Evolutionary conservation across 53 echinoderm and acorn worm species (phyloP), one percentile per base, ranked within the genome.

Genomic region (Echinarachnius parma): DNA sequence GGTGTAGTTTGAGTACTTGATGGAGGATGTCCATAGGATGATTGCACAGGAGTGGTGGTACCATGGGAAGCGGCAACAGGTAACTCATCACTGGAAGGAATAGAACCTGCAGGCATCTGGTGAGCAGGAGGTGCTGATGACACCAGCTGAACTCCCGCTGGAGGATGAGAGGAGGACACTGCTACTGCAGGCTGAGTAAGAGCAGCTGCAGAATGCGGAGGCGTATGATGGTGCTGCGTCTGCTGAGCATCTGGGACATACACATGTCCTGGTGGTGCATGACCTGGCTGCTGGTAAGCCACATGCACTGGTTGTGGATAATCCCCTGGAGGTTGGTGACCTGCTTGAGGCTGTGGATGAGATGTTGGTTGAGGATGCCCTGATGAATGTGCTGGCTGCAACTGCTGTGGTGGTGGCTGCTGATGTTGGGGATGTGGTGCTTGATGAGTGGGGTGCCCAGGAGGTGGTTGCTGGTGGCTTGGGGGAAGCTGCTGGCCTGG

Each of bases 401-500:
- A 29, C 10, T 1, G 32, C 1, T 16, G 21, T 53, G 78, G 54
- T 42, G 37, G 64, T n/a, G 48, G 36, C 23, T 77, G 48, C 0
- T 52, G 56, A 33, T n/a, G 61, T 11, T 4, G 22, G 64, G 66
- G 57, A 66, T 42, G 42, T 14, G 34, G 21, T 77, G 48, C 11
- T 61, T n/a, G n/a, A n/a, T n/a, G n/a, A n/a, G n/a, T n/a, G n/a
- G n/a, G 64, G 9, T 48, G 61, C 1, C 20, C 46, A 45, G 37
- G 66, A 26, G 61, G 57, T 27, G 53, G 56, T 4, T 47, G 33
- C 1, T 47, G 62, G 5, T 50, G 50, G 13, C 2, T 28, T 53
- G 67, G 30, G 36, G 48, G 79, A 7, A 21, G 36, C 21, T 39
- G 62, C 21, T 57, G 57, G 9, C 21, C 21, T 21, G 23, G 23